These are phyloP conservation scores for Xiphophorus birchmanni DNA, from an alignment of 2,797 vertebrate species.

Conservation along the genomic window DNA sequence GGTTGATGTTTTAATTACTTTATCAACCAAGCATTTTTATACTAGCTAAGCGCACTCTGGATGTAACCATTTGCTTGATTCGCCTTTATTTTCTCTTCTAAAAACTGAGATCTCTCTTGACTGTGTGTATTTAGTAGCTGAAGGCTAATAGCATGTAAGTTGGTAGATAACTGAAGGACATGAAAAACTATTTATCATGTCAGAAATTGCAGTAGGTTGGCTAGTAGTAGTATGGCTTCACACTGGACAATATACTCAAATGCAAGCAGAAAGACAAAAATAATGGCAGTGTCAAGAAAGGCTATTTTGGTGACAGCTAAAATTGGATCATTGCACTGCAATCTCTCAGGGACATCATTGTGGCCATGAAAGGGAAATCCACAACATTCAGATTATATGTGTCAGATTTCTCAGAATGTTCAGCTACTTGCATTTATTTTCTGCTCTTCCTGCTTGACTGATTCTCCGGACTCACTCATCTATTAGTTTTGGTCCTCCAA, in stretches of 20 bases:
- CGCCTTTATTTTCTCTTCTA: not conserved
- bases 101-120: not conserved
- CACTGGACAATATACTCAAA: not conserved
- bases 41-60: not conserved
- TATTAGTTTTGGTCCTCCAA: conserved; percentile 57
- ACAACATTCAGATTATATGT: conserved; percentile 40
- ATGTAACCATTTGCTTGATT: not conserved
- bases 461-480: conserved; percentile 57
- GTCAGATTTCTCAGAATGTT: conserved; percentile 48
- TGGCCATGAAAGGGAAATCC: conserved; percentile 37
- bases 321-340: conserved; percentile 63
- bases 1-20: not conserved
- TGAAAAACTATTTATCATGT: not conserved
- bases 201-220: not conserved
- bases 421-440: conserved; percentile 57
- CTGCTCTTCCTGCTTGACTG: conserved; percentile 52
- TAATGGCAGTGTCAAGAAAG: conserved; percentile 28
- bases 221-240: not conserved
- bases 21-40: not conserved
- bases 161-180: not conserved
- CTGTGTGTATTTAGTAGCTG: not conserved
- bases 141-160: not conserved
- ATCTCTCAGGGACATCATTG: conserved; percentile 41
- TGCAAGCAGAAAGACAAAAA: not conserved
- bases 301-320: conserved; percentile 67